phyloP scores from a whole-genome alignment of 1,140 invertebrate genomes.

The Pissodes strobi region DNA sequence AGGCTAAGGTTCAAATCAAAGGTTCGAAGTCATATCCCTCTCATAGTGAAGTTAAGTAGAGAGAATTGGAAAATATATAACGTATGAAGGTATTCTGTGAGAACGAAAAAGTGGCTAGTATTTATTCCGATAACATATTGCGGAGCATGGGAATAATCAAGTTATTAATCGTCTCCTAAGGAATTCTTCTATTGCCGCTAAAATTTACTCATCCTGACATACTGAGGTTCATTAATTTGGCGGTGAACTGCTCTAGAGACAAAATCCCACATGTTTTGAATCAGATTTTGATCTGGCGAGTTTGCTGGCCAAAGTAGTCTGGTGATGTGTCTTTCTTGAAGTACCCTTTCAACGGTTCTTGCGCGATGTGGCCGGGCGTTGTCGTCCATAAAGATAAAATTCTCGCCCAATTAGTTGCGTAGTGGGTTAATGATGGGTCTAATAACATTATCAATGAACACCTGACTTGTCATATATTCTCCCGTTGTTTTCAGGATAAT shows the following conservation, averaged over 20 bases:
- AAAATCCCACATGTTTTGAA: constrained; percentile 18
- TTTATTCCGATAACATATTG: too few species aligned
- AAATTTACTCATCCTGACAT: too few species aligned
- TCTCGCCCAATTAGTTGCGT: too few species aligned
- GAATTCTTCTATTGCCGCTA: constrained; percentile 9
- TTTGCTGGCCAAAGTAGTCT: constrained; percentile 3
- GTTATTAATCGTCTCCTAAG: constrained; percentile 9
- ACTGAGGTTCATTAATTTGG: neutral
- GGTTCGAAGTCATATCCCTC: too few species aligned
- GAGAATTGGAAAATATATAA: too few species aligned
- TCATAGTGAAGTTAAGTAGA: too few species aligned
- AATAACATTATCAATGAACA: constrained; percentile 16
- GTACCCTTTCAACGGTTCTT: constrained; percentile 10
- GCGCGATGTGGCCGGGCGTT: too few species aligned
- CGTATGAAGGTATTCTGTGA: too few species aligned
- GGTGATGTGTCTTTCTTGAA: constrained; percentile 9
- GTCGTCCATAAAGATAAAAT: constrained; percentile 15
- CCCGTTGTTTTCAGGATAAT: too few species aligned
- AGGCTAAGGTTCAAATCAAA: too few species aligned
- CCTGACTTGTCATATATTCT: constrained; percentile 21
- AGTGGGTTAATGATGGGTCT: constrained; percentile 15
- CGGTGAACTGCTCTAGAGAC: constrained; percentile 7
- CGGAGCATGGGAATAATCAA: constrained; percentile 14
- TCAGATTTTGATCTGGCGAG: too few species aligned
- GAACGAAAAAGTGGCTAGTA: too few species aligned